Evolutionary conservation across 2,113 vertebrate species (phyloP), one percentile per base, ranked within the genome.

Genomic region (Anser brachyrhynchus): DNA sequence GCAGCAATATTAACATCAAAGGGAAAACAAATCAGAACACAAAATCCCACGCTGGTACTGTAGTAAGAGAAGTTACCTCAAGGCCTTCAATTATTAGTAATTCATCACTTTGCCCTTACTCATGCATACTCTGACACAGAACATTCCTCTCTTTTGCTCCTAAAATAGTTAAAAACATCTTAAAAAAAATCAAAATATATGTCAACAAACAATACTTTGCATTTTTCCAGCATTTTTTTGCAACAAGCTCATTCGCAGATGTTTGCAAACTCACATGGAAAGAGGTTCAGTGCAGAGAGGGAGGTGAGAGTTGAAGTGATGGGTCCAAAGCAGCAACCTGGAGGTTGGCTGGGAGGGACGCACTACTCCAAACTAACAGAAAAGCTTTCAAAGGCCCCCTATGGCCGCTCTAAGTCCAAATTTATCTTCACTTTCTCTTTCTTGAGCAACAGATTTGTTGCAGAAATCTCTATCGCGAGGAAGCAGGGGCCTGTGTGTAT

Each of bases 391-490:
- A 11, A 61, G 62, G 46, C 78, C 33, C 0, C 8, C 7, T 44
- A 21, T 33, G 57, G 23, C 58, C 76, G 59, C 62, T 26, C 31
- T 44, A 81, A 83, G 15, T 10, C 16, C 28, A 28, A 37, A 21
- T 54, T 74, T 10, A 49, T 66, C 75, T 81, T 5, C 6, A 21
- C 75, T 96, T 89, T 96, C 81, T 58, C 79, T 94, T 95, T 84
- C 75, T 65, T 73, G 29, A 29, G 78, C 18, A 54, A 11, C 46
- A 66, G 52, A 73, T 69, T 84, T 13, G 2, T 19, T 71, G 39
- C 83, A 52, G 89, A 88, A 94, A 78, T 41, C 62, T 91, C 74
- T 94, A 92, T 93, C 94, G 25, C 18, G 11, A 80, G 90, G 93
- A 94, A 95, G 59, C 11, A 4, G 13, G 22, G 39, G 5, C 22